A percentile compares a stretch with the other conserved stretches of the same genome.
Conservation (phyloP, 1,140 invertebrate genomes). For the Drosophila arawakana region DNA sequence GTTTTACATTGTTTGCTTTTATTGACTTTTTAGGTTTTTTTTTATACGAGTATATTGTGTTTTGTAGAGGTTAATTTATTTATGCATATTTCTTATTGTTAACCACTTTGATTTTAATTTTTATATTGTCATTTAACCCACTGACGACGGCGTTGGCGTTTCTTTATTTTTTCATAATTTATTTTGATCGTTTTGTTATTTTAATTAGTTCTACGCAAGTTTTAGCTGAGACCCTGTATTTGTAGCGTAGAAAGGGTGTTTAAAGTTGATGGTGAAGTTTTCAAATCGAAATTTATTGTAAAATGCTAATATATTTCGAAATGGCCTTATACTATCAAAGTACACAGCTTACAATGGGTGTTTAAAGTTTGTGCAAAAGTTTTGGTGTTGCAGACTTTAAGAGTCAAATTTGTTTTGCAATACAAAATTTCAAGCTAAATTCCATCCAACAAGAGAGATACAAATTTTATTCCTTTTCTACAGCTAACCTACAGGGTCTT, state of each 20-base stretch:
- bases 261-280: not conserved
- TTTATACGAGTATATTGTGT: too few species aligned
- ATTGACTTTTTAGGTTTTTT: constrained; percentile 13
- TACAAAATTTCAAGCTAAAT: too few species aligned
- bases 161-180: constrained; percentile 52
- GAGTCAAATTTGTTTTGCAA: too few species aligned
- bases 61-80: constrained; percentile 64
- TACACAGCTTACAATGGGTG: too few species aligned
- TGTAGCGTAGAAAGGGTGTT: not conserved
- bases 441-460: not conserved
- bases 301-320: too few species aligned
- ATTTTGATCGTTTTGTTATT: constrained; percentile 75
- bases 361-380: too few species aligned
- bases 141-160: constrained; percentile 52
- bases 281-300: too few species aligned
- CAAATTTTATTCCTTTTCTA: constrained; percentile 19
- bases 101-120: constrained; percentile 63
- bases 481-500: too few species aligned
- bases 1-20: constrained; percentile 47
- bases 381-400: too few species aligned
- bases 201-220: constrained; percentile 69
- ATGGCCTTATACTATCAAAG: too few species aligned
- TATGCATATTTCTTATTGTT: constrained; percentile 53
- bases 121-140: constrained; percentile 70
- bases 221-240: not conserved